phyloP scores from a whole-genome alignment of 2,797 vertebrate species.

The Borostomias antarcticus region DNA sequence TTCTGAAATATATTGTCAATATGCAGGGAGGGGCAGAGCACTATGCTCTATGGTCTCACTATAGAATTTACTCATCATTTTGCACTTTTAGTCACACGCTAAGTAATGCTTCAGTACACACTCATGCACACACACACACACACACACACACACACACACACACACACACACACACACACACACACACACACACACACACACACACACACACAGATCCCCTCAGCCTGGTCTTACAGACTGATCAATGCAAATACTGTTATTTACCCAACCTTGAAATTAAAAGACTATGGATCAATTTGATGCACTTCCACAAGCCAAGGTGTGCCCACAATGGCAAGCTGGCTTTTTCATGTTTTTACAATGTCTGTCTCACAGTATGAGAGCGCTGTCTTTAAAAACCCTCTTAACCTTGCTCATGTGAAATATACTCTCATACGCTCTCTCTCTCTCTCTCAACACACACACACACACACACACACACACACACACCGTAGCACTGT shows the following conservation, averaged over 20 bases:
- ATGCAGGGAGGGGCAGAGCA: conserved; percentile 6
- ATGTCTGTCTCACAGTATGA: conserved; percentile 1
- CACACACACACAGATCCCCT: conserved; percentile 48
- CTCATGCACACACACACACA: conserved; percentile 15
- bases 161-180: conserved; percentile 8
- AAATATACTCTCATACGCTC: conserved; percentile 18
- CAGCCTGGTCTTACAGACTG: conserved; percentile 72
- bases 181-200: conserved; percentile 9
- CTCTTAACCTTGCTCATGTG: conserved; percentile 37
- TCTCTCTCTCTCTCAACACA: background rate
- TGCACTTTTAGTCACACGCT: background rate
- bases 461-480: conserved; percentile 46
- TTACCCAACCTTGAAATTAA: conserved; percentile 85
- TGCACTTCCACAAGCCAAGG: conserved; percentile 72
- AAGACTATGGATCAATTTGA: conserved; percentile 81
- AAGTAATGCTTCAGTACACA: conserved; percentile 10
- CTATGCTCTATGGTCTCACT: background rate
- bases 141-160: conserved; percentile 14
- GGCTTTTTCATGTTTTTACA: conserved; percentile 22
- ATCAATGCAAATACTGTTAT: conserved; percentile 86
- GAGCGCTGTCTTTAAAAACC: background rate
- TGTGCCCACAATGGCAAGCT: conserved; percentile 65
- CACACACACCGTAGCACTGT: conserved; percentile 57
- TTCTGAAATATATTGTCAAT: conserved; percentile 52
- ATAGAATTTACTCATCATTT: background rate